These are phyloP conservation scores for Maconellicoccus hirsutus DNA, from an alignment of 1,140 invertebrate genomes.

Conservation along the genomic window DNA sequence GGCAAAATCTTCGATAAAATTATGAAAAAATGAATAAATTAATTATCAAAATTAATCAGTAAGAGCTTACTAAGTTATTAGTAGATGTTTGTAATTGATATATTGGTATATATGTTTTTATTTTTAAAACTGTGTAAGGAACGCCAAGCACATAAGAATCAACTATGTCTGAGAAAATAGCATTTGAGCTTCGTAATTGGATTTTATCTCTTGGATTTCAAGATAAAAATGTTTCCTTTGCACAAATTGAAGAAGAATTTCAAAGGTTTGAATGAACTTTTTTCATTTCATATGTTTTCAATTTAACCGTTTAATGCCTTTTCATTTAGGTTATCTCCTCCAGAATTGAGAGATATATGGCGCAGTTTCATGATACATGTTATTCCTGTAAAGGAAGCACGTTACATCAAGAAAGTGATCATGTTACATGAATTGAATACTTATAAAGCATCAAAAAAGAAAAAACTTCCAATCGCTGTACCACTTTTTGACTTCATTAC, in stretches of 20 bases:
- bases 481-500: no score
- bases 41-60: no score
- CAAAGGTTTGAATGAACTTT: not conserved
- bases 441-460: not conserved
- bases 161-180: not conserved
- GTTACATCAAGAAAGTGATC: not conserved
- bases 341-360: conserved; percentile 14
- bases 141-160: no score
- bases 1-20: no score
- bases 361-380: not conserved
- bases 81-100: no score
- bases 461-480: not conserved
- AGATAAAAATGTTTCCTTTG: not conserved
- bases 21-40: no score
- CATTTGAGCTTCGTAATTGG: not conserved
- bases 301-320: not conserved
- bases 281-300: not conserved
- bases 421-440: not conserved
- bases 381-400: not conserved
- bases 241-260: conserved; percentile 13
- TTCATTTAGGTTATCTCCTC: conserved; percentile 1
- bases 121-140: no score
- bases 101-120: no score
- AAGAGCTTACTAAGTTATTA: no score
- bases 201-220: not conserved